Conservation (phyloP, 1,140 invertebrate genomes). For the Drosophila aff. region DNA sequence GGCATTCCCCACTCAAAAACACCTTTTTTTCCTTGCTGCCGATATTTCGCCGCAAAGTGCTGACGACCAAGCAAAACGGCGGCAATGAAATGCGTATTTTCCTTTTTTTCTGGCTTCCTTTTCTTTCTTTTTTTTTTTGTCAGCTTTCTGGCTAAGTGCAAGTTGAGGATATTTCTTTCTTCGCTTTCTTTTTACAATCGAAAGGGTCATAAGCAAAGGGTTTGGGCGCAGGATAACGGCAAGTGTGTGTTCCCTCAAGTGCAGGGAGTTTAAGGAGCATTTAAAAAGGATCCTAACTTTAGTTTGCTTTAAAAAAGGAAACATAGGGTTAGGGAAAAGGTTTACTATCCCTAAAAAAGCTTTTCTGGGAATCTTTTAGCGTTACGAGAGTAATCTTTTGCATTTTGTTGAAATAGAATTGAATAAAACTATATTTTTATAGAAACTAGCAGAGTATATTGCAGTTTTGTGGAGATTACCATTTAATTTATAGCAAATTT, state of each 20-base stretch:
- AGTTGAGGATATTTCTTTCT: conserved; percentile 47
- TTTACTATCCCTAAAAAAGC: background rate
- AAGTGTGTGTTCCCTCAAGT: conserved; percentile 23
- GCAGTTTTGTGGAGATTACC: background rate
- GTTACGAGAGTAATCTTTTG: background rate
- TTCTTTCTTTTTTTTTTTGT: conserved; percentile 28
- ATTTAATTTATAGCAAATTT: background rate
- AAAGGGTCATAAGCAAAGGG: conserved; percentile 40
- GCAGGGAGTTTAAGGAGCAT: conserved; percentile 16
- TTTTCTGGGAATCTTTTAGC: background rate
- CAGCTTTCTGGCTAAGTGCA: conserved; percentile 69
- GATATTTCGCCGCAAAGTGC: conserved; percentile 44
- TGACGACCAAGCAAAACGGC: conserved; percentile 39
- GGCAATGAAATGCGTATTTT: conserved; percentile 61
- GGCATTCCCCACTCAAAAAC: conserved; percentile 42
- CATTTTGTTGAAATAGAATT: background rate
- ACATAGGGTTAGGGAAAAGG: background rate
- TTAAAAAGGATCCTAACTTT: conserved; percentile 12
- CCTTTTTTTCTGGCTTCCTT: background rate
- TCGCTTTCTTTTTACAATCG: conserved; percentile 20
- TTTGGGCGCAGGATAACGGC: conserved; percentile 1
- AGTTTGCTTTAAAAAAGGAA: conserved; percentile 6
- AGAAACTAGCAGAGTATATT: background rate
- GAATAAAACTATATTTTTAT: background rate
- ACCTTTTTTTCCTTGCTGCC: conserved; percentile 61